A percentile compares a stretch with the other conserved stretches of the same genome.
These are phyloP conservation scores for Drosophila murphyi DNA, from an alignment of 1,140 invertebrate genomes.

Conservation along the genomic window DNA sequence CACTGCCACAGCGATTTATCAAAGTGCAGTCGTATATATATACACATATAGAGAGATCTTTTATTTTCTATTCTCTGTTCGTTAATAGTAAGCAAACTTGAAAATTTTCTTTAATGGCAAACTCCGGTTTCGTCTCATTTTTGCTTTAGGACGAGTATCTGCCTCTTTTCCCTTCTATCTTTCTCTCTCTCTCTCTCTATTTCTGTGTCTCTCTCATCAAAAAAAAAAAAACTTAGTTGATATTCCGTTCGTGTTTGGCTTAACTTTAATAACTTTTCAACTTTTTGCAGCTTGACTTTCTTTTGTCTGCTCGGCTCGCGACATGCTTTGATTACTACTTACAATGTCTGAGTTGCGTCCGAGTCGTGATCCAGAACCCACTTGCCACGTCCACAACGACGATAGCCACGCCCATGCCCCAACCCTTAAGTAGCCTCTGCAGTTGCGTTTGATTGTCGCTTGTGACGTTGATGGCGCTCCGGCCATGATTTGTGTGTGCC, in stretches of 20 bases:
- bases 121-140: slow-evolving; percentile 1
- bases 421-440: background rate
- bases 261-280: slow-evolving; percentile 82
- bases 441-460: slow-evolving; percentile 60
- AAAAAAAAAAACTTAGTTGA: slow-evolving; percentile 54
- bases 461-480: slow-evolving; percentile 66
- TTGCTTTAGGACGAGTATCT: background rate
- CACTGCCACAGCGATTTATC: slow-evolving; percentile 4
- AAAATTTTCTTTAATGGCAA: slow-evolving; percentile 35
- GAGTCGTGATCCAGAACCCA: slow-evolving; percentile 7
- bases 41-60: background rate
- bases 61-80: background rate
- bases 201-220: background rate
- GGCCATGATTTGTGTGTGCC: slow-evolving; percentile 69
- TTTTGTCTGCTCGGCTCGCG: slow-evolving; percentile 58
- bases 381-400: background rate
- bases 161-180: background rate
- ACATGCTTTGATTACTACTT: slow-evolving; percentile 75
- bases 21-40: slow-evolving; percentile 1
- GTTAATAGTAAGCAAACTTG: slow-evolving; percentile 6
- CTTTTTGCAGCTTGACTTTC: slow-evolving; percentile 60
- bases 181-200: background rate
- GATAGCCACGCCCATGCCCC: background rate
- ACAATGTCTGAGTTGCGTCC: slow-evolving; percentile 36
- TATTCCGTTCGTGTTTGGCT: slow-evolving; percentile 75